Percentiles rank a stretch among this genome's conserved stretches.
Evolutionary conservation across 1,140 invertebrate species (phyloP).

Genomic region (Polypedilum pembai): DNA sequence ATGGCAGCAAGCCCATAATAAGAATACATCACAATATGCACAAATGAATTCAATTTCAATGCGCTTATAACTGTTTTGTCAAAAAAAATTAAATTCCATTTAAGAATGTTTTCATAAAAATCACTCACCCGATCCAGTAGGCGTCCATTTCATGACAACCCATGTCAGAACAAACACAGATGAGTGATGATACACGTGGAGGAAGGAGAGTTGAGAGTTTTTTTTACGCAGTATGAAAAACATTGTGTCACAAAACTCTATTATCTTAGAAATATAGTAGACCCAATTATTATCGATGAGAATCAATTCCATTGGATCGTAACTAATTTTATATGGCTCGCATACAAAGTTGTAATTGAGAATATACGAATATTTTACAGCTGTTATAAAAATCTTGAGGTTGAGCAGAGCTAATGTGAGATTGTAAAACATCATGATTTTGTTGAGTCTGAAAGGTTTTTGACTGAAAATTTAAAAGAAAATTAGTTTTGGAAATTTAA

Average conservation of each 20-base stretch:
- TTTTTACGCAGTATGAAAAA: conserved; percentile 29
- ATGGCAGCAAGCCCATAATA: conserved; percentile 83
- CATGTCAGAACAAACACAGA: neutral
- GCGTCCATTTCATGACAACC: neutral
- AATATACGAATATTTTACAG: neutral
- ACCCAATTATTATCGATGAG: neutral
- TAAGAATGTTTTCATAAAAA: neutral
- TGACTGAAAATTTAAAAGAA: neutral
- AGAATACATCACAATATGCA: conserved; percentile 89
- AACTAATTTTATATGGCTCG: neutral
- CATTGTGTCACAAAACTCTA: conserved; percentile 28
- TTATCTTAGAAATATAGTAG: conserved; percentile 2
- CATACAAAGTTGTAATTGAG: neutral
- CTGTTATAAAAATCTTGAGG: neutral
- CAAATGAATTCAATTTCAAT: conserved; percentile 82
- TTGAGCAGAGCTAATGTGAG: neutral
- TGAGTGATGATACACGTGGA: conserved; percentile 30
- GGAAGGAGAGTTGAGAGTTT: conserved; percentile 22
- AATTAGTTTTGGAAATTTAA: neutral
- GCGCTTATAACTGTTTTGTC: conserved; percentile 63
- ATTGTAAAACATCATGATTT: neutral
- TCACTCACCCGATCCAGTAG: neutral
- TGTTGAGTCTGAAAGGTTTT: neutral
- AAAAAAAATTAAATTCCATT: neutral
- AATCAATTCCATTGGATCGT: neutral